Evolutionary conservation across 2,888 invertebrate genomes (phyloP), one percentile per base, ranked within the genome.

Genomic region (Tryphoninae sp.): DNA sequence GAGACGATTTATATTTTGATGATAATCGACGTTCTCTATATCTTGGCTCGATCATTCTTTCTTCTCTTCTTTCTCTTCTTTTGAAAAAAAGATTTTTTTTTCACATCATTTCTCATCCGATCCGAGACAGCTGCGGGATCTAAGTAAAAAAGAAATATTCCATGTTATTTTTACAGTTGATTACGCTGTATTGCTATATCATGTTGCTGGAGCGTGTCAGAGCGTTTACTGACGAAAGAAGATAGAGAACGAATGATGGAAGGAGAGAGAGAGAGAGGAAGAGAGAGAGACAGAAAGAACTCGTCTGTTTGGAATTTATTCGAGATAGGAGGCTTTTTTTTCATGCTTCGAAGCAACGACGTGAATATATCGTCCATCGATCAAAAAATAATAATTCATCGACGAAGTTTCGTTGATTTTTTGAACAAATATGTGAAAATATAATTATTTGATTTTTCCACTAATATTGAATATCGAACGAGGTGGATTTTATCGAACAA

Each of bases 191-290:
- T 45, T 45, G 11, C 13, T 11, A 45, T 45, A 45, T 45, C 45
- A 45, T 45, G 45, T 13, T 45, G 45, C 45, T 45, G 45, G 45
- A 45, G 13, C 13, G 45, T 45, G 45, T 9, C 45, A 13, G 9
- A 9, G 9, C 45, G 33, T 13, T 62, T 19, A 22, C 11, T 59
- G 9, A 23, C 13, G 11, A 59, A 16, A 11, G 26, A 6, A 1
- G 11, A 22, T 45, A 65, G 53, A 19, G 58, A 59, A 19, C 19
- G 13, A 40, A 51, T 4, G 67, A 75, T 58, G 8, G 74, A 23
- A 19, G 23, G n/a, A 49, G 65, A 49, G 9, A 49, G 16, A 61
- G 33, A 61, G 67, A 75, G 65, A 7, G 74, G 9, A 16, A 22
- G n/a, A 23, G 45, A 22, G 16, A 13, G 13, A 26, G 16, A 61